phyloP scores from a whole-genome alignment of 2,113 vertebrate species.

The Colistium nudipinnis region DNA sequence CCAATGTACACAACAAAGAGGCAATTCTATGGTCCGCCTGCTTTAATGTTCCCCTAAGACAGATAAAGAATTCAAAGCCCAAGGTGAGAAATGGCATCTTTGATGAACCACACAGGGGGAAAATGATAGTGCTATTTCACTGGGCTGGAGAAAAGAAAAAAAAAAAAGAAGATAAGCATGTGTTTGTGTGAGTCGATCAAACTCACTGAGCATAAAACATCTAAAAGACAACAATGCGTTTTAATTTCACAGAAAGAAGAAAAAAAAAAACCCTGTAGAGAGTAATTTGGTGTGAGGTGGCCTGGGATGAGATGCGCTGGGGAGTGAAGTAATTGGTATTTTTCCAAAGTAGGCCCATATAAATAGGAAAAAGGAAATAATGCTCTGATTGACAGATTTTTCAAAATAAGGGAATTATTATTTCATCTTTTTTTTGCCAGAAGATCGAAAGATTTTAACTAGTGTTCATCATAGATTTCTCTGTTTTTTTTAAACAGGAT shows the following conservation, averaged over 20 bases:
- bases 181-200: conserved; percentile 64
- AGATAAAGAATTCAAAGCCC: conserved; percentile 52
- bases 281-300: conserved; percentile 9
- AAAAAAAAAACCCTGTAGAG: conserved; percentile 15
- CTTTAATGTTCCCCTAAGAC: conserved; percentile 54
- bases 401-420: neutral
- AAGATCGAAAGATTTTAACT: no score
- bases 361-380: neutral
- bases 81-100: conserved; percentile 54
- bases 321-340: conserved; percentile 1
- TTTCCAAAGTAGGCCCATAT: neutral
- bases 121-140: conserved; percentile 50
- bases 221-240: conserved; percentile 33
- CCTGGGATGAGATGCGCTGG: conserved; percentile 3
- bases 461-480: neutral
- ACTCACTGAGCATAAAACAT: conserved; percentile 31
- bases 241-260: conserved; percentile 40
- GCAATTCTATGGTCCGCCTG: conserved; percentile 62
- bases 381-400: conserved; percentile 34
- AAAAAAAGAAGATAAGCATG: conserved; percentile 32
- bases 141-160: no score
- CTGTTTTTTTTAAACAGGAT: neutral
- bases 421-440: no score
- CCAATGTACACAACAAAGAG: conserved; percentile 55
- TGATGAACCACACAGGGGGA: conserved; percentile 51